Evolutionary conservation across 2,888 invertebrate genomes (phyloP), one percentile per base, ranked within the genome.

Genomic region (Chironomus tentans): DNA sequence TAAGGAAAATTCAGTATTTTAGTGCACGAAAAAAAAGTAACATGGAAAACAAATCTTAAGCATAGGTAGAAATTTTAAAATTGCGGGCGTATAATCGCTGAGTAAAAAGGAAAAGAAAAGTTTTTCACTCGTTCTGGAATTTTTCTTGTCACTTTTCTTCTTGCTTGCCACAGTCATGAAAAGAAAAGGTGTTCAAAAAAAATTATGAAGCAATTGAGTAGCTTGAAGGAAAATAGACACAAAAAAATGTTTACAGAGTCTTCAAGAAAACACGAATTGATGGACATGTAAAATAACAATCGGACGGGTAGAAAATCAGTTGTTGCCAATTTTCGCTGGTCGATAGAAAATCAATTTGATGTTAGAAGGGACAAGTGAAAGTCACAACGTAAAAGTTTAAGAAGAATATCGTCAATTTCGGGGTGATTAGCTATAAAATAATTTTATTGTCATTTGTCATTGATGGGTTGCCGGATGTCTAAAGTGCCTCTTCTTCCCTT

Each of bases 291-390:
- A 38, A 38, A 38, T 38, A 38, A 38, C 38, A 38, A 38, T 38
- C 3, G 13, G 22, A 5, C 21, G 21, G 24, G 22, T 12, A 62
- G 46, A 61, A 28, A 73, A 73, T 73, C 72, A 73, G 28, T 73
- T 28, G 72, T 62, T 73, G 72, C 72, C 62, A 73, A 73, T 62
- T 73, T 73, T 73, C 62, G 18, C 10, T 13, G 50, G 15, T 38
- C 56, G 18, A 56, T n/a, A 56, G 65, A 38, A 38, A 38, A 38
- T 65, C 24, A 24, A 65, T 21, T 21, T 56, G 18, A 6, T 56
- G 1, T 15, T 65, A 24, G 13, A 65, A 18, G 65, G 65, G 21
- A 22, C 21, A 21, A n/a, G n/a, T 69, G 69, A 47, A 69, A 28
- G 38, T 69, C 69, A 46, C 38, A 69, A 24, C 65, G 24, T 18